Evolutionary conservation across 2,113 vertebrate genomes (phyloP), one percentile per base, ranked within the genome.

Genomic region (Sinocyclocheilus rhinocerous): DNA sequence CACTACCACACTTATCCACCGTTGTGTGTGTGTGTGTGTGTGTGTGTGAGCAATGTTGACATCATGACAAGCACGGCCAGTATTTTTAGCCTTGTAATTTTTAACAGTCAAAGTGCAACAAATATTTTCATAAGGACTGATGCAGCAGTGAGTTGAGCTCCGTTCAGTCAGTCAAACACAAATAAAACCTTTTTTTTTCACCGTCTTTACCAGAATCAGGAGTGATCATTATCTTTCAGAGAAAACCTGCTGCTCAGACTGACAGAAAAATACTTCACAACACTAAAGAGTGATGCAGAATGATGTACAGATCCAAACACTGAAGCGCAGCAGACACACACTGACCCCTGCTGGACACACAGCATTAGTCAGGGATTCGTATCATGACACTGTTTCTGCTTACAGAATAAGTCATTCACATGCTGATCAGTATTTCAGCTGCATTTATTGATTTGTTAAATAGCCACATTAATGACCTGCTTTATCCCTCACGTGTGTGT

Each of bases 291-390:
- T 33, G 12, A 39, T 10, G 11, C 1, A 18, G 2, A 42, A 36
- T 52, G 7, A 72, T 7, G 8, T 61, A 11, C 3, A 61, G 59
- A 61, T 10, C n/a, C n/a, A 24, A 26, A 65, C 22, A 10, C 16
- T 57, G 55, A 18, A 57, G 55, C 18, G 4, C 55, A 55, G 3
- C 55, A 80, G 77, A 42, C 11, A 61, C 33, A n/a, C 55, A n/a
- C 77, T 80, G 77, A 42, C 77, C 77, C 77, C 77, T 80, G 77
- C 77, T 80, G 77, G 77, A 61, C 77, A 80, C 69, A 42, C 69
- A 4, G 0, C 50, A 16, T 52, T 18, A 52, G 45, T 52, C 50
- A 52, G 50, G 13, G 50, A 52, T 52, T 52, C 4, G 1, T 18
- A 1, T 55, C 52, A 18, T 16, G 65, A 3, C 65, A 1, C 15